phyloP scores from a whole-genome alignment of 1,140 invertebrate species.

The Aricia agestis region DNA sequence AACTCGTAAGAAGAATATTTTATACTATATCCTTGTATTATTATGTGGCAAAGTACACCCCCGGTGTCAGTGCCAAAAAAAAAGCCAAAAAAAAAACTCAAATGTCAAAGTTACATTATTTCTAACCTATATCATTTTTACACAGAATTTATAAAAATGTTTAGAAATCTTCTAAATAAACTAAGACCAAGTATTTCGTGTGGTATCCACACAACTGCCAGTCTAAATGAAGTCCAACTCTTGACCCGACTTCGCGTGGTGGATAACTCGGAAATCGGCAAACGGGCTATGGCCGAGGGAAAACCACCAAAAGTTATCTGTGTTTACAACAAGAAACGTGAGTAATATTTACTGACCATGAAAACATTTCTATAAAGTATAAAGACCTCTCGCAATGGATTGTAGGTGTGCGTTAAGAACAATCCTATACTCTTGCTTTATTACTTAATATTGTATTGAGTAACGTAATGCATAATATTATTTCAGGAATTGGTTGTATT shows the following conservation, averaged over 20 bases:
- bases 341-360: constrained; percentile 30
- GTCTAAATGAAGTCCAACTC: constrained; percentile 80
- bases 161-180: constrained; percentile 47
- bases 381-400: too few species aligned
- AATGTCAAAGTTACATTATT: neutral
- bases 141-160: constrained; percentile 42
- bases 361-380: too few species aligned
- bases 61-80: neutral
- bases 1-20: too few species aligned
- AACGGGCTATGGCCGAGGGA: constrained; percentile 94
- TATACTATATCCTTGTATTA: too few species aligned
- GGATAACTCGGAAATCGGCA: constrained; percentile 96
- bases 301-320: constrained; percentile 93
- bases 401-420: too few species aligned
- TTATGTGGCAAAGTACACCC: too few species aligned
- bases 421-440: too few species aligned
- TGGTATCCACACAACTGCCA: constrained; percentile 78
- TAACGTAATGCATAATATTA: neutral
- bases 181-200: constrained; percentile 32
- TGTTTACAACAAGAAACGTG: constrained; percentile 88
- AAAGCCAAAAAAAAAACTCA: neutral
- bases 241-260: constrained; percentile 91
- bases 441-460: neutral
- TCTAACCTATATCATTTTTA: constrained; percentile 9
- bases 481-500: constrained; percentile 74